A percentile compares a stretch with the other conserved stretches of the same genome.
Evolutionary conservation across 2,113 vertebrate species (phyloP).

Genomic region (Grallaria varia): DNA sequence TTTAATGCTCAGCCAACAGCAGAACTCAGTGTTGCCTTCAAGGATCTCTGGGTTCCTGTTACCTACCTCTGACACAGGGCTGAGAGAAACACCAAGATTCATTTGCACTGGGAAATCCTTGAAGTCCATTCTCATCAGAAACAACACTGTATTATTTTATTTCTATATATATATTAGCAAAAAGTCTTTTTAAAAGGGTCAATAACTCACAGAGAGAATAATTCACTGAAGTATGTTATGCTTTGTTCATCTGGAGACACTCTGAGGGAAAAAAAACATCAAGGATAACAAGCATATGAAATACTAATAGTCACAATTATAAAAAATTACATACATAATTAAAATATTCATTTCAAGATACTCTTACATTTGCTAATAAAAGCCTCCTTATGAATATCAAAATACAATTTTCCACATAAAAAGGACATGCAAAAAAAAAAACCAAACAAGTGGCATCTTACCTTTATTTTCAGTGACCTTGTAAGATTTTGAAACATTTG

Average conservation of each 20-base stretch:
- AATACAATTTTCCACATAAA: conserved; percentile 8
- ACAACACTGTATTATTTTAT: background rate
- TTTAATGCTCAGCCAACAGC: background rate
- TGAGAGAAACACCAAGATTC: background rate
- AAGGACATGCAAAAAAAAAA: background rate
- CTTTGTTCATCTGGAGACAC: conserved; percentile 58
- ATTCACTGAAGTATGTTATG: conserved; percentile 43
- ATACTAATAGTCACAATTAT: conserved; percentile 70
- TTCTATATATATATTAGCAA: background rate
- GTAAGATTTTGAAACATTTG: conserved; percentile 3
- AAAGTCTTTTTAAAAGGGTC: conserved; percentile 62
- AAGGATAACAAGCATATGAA: conserved; percentile 66
- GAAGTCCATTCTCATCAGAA: conserved; percentile 59
- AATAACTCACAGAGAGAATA: conserved; percentile 64
- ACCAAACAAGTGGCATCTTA: background rate
- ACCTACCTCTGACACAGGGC: background rate
- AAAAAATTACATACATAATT: conserved; percentile 68
- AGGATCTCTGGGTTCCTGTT: background rate
- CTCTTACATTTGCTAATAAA: conserved; percentile 24
- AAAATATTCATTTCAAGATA: conserved; percentile 63
- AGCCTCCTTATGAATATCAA: conserved; percentile 28
- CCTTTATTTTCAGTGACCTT: conserved; percentile 10
- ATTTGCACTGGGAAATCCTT: conserved; percentile 45
- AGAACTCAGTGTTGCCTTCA: background rate
- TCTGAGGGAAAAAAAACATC: conserved; percentile 47